A percentile compares a stretch with the other conserved stretches of the same genome.
These are phyloP conservation scores for Spodoptera litura DNA, from an alignment of 1,140 invertebrate species.

Conservation along the genomic window DNA sequence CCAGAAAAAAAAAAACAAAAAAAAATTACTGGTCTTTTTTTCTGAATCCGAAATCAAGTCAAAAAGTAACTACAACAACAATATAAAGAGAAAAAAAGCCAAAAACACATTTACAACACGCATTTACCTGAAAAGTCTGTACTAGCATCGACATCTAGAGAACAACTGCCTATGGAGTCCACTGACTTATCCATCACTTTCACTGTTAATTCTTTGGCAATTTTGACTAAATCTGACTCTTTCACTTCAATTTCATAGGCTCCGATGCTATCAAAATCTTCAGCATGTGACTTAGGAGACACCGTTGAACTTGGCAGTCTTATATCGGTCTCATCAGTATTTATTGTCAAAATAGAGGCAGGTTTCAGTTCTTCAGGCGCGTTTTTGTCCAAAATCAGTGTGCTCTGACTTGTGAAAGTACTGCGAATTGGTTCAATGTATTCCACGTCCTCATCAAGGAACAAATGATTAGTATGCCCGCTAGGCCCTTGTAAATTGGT, in stretches of 20 bases:
- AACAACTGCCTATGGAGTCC: constrained; percentile 93
- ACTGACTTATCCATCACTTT: constrained; percentile 89
- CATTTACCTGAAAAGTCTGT: constrained; percentile 92
- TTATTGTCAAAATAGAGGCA: constrained; percentile 75
- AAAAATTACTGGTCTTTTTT: background rate
- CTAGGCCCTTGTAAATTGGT: constrained; percentile 74
- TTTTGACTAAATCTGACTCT: constrained; percentile 78
- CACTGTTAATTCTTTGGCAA: constrained; percentile 78
- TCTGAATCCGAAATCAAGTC: constrained; percentile 8
- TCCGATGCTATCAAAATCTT: constrained; percentile 78
- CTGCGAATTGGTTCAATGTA: constrained; percentile 82
- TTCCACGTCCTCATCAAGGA: constrained; percentile 80
- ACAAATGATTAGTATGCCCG: constrained; percentile 76
- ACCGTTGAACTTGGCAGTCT: constrained; percentile 78
- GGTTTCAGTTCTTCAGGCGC: constrained; percentile 64
- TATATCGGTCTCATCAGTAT: constrained; percentile 80
- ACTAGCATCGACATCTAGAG: constrained; percentile 92
- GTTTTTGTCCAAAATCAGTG: constrained; percentile 78
- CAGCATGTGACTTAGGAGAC: constrained; percentile 73
- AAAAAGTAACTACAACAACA: constrained; percentile 50
- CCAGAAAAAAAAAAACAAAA: background rate
- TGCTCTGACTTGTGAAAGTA: constrained; percentile 82
- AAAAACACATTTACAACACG: constrained; percentile 52
- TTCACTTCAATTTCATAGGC: constrained; percentile 82
- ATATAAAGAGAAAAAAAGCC: constrained; percentile 28